Base-by-base conservation (phyloP, 1,140 invertebrate species). In the Hypsibius dujardini region DNA sequence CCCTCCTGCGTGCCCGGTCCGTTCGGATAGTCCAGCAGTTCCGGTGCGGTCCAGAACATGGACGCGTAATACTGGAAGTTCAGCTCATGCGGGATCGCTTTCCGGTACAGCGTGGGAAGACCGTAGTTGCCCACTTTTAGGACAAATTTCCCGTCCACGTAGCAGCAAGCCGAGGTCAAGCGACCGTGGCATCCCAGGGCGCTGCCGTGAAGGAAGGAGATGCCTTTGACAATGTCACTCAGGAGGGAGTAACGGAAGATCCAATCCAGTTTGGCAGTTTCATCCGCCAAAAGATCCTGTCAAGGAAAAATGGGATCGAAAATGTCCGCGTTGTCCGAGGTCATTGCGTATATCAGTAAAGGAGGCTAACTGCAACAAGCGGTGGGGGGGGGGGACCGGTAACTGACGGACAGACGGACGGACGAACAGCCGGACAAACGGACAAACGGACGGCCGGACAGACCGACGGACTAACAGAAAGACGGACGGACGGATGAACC, bases 21-120 rank as follows among this genome's bases (percentile, higher is more conserved):
- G 76, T 82, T 84, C 73, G 79, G 84, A 79, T 87, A 84, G 74
- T 92, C 83, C 72, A 98, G 80, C 45, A 95, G 78, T 79, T 98
- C 95, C 15, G 95, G 95, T 42, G 94, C 91, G 80, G 88, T 93
- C n/a, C n/a, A n/a, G n/a, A n/a, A n/a, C n/a, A n/a, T n/a, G n/a
- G n/a, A n/a, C n/a, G n/a, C n/a, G 50, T 56, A 56, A n/a, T 56
- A 56, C 50, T 56, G 50, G n/a, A n/a, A 7, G 7, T 56, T 56
- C 50, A 56, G 7, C 50, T 56, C 50, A 7, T 56, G 7, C n/a
- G 50, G 50, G 7, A 7, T 7, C 50, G 50, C 7, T 56, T 56
- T 56, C 7, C 7, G 7, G n/a, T 56, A 56, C 7, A 56, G n/a
- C 7, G n/a, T 56, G 50, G 50, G 50, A 7, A 56, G n/a, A n/a